Evolutionary conservation across 2,797 vertebrate species (phyloP).

Genomic region (Apodemus agrarius): DNA sequence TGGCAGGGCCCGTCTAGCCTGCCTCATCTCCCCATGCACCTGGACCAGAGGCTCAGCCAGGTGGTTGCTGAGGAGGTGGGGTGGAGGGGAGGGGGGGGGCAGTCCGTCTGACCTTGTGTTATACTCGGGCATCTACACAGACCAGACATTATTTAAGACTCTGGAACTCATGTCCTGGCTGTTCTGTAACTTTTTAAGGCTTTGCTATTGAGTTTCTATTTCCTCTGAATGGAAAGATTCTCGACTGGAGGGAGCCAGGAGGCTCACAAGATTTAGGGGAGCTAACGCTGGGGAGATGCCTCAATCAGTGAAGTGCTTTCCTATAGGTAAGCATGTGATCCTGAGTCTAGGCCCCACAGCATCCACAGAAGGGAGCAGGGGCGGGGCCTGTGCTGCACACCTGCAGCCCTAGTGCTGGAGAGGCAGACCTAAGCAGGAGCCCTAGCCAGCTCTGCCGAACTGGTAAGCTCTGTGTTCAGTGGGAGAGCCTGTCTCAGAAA

Average conservation of each 20-base stretch:
- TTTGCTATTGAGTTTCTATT: not conserved
- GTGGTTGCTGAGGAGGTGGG: not conserved
- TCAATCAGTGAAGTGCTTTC: not conserved
- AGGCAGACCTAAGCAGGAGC: not conserved
- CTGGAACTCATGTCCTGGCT: not conserved
- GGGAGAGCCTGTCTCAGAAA: not conserved
- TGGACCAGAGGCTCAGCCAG: not conserved
- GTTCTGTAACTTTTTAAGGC: conserved; percentile 21
- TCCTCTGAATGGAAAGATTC: not conserved
- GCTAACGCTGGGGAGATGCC: not conserved
- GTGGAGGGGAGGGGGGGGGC: not conserved
- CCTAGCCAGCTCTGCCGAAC: not conserved
- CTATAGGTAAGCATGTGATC: not conserved
- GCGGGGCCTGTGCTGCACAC: not conserved
- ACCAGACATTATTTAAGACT: not conserved
- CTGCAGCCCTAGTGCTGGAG: not conserved
- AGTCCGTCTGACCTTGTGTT: not conserved
- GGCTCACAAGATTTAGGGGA: not conserved
- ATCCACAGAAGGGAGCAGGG: not conserved
- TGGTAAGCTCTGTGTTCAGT: not conserved
- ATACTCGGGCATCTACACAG: not conserved
- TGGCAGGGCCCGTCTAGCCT: not conserved
- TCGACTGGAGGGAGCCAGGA: not conserved
- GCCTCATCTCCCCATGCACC: not conserved
- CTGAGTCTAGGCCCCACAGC: not conserved